These are phyloP conservation scores for Odocoileus virginianus DNA, from an alignment of 2,113 vertebrate genomes.

Conservation along the genomic window DNA sequence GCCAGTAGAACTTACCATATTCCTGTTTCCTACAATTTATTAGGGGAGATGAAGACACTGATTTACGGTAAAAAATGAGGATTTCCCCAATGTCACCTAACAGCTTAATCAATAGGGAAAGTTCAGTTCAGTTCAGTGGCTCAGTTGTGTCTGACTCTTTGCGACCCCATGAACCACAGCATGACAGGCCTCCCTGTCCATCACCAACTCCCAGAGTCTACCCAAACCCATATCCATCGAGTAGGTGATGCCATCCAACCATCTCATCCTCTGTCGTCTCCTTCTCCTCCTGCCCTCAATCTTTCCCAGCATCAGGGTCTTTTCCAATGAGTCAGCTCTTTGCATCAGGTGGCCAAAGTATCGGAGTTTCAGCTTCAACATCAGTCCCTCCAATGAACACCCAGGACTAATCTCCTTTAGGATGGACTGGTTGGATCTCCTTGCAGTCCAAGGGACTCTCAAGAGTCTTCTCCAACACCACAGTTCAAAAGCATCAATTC, in stretches of 20 bases:
- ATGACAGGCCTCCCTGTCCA: not conserved
- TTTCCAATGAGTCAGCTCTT: not conserved
- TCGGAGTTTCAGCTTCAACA: not conserved
- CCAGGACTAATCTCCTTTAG: not conserved
- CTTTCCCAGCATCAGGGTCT: not conserved
- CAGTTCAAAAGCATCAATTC: not conserved
- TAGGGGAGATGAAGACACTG: not conserved
- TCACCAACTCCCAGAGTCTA: not conserved
- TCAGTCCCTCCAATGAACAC: not conserved
- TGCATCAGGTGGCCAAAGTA: fast-evolving
- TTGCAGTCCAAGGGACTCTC: not conserved
- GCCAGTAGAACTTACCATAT: not conserved
- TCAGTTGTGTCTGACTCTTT: not conserved
- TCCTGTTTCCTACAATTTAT: not conserved
- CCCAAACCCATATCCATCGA: not conserved
- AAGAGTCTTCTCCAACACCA: not conserved
- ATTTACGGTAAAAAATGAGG: not conserved
- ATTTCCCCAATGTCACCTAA: not conserved
- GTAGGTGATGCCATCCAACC: not conserved
- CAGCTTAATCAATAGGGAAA: not conserved
- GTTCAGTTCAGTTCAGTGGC: not conserved
- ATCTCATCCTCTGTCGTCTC: not conserved
- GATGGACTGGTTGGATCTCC: not conserved
- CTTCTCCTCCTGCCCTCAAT: not conserved
- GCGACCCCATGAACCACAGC: fast-evolving